These are phyloP conservation scores for Caenorhabditis parvicauda DNA, from an alignment of 2,888 invertebrate species.

Conservation along the genomic window DNA sequence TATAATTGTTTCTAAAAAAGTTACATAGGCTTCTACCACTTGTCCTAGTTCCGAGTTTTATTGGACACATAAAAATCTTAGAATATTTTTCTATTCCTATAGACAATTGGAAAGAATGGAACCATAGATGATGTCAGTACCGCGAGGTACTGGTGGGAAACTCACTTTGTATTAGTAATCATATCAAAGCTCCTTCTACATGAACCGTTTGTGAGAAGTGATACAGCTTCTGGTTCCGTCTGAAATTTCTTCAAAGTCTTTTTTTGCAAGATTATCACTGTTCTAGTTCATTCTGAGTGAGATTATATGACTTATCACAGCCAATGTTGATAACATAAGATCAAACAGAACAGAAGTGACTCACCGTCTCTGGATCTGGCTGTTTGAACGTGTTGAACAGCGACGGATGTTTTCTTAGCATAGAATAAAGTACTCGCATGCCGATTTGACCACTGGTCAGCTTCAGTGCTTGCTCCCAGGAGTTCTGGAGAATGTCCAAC, in stretches of 20 bases:
- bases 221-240: constrained; percentile 28
- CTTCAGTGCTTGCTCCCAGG: constrained; percentile 45
- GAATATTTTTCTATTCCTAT: no score
- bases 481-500: constrained; percentile 31
- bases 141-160: no score
- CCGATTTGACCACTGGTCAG: constrained; percentile 53
- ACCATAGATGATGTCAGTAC: no score
- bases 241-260: neutral
- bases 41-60: no score
- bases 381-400: constrained; percentile 36
- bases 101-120: no score
- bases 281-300: neutral
- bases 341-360: no score
- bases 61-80: no score
- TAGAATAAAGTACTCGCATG: constrained; percentile 49
- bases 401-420: constrained; percentile 50
- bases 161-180: constrained; percentile 31
- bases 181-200: constrained; percentile 38
- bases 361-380: constrained; percentile 6
- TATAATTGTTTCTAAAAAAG: no score
- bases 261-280: neutral
- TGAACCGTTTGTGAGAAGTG: constrained; percentile 26
- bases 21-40: no score
- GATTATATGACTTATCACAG: neutral
- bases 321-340: neutral